Percentiles rank a stretch among this genome's conserved stretches.
phyloP scores from a whole-genome alignment of 2,797 vertebrate genomes.

The Rhinoraja longicauda region DNA sequence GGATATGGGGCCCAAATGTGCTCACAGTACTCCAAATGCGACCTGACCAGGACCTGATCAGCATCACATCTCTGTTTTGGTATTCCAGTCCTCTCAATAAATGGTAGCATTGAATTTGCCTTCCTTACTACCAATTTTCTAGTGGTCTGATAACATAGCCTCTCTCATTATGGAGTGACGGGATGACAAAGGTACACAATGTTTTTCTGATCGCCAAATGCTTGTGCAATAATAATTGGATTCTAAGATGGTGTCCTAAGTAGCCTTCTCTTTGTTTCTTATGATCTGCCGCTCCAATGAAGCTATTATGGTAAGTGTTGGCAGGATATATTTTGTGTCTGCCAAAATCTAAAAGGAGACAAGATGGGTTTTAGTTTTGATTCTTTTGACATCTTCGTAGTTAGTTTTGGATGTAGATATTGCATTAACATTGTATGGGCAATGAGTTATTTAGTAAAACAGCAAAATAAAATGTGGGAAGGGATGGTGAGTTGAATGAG shows the following conservation, averaged over 20 bases:
- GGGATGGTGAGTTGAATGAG: neutral
- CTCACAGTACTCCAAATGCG: too few relatives aligned
- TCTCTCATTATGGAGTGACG: neutral
- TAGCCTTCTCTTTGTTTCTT: neutral
- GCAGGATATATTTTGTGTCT: neutral
- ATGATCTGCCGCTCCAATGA: neutral
- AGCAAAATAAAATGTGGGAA: neutral
- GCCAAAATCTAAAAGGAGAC: neutral
- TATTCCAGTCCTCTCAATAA: too few relatives aligned
- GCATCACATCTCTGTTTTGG: too few relatives aligned
- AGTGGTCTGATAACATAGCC: neutral
- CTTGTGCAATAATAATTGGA: neutral
- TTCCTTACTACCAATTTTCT: too few relatives aligned
- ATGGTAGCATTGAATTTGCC: too few relatives aligned
- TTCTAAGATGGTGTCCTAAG: neutral
- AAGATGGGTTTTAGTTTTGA: neutral
- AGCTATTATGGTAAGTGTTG: neutral
- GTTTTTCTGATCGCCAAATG: neutral
- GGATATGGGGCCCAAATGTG: too few relatives aligned
- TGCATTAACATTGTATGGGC: neutral
- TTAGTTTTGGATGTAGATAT: neutral
- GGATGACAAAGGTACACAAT: neutral
- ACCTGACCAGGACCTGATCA: too few relatives aligned
- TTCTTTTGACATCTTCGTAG: too few relatives aligned
- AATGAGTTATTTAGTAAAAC: neutral